Evolutionary conservation across 2,113 vertebrate species (phyloP).

Genomic region (Pholis gunnellus): DNA sequence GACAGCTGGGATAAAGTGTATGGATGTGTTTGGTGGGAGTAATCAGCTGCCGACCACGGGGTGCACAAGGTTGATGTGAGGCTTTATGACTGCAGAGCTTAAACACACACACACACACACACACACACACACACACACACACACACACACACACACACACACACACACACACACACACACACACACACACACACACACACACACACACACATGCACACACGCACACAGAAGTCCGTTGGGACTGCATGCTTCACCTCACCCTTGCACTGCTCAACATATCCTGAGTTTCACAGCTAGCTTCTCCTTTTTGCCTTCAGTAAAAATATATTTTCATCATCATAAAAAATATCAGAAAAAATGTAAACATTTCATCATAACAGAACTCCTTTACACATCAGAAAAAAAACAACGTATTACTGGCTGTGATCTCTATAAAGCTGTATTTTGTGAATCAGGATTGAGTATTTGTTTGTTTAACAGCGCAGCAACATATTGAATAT

Average conservation of each 20-base stretch:
- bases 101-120: conserved; percentile 52
- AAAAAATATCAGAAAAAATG: conserved; percentile 8
- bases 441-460: conserved; percentile 39
- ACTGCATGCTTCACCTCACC: conserved; percentile 80
- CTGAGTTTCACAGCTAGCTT: conserved; percentile 49
- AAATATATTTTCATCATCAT: conserved; percentile 40
- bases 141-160: conserved; percentile 34
- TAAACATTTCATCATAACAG: background rate
- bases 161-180: conserved; percentile 23
- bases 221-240: conserved; percentile 65
- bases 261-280: conserved; percentile 70
- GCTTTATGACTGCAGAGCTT: conserved; percentile 82
- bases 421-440: conserved; percentile 45
- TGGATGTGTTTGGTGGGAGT: conserved; percentile 85
- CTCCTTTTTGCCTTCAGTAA: conserved; percentile 40
- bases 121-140: conserved; percentile 24
- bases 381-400: conserved; percentile 16
- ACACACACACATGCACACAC: conserved; percentile 27
- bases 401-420: conserved; percentile 26
- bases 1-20: conserved; percentile 86
- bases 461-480: conserved; percentile 49
- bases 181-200: conserved; percentile 22
- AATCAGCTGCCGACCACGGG: conserved; percentile 84
- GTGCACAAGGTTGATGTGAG: conserved; percentile 82
- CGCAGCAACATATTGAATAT: conserved; percentile 64